These are phyloP conservation scores for Pollenia angustigena DNA, from an alignment of 2,888 invertebrate species.

Conservation along the genomic window DNA sequence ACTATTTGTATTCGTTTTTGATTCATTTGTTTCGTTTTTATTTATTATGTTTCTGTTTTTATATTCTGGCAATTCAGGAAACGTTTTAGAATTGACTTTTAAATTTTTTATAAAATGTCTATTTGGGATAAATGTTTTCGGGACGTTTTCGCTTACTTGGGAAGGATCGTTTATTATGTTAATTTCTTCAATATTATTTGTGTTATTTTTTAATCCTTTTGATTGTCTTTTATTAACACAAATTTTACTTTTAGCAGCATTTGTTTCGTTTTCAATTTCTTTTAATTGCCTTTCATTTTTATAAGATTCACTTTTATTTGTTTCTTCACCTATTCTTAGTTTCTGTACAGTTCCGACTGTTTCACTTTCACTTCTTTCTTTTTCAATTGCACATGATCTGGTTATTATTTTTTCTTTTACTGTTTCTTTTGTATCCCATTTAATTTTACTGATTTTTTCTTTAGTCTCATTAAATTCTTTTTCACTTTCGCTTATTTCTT, in stretches of 20 bases:
- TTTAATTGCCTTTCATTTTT: no score
- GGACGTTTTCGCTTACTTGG: no score
- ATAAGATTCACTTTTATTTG: no score
- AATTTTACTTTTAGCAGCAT: not conserved
- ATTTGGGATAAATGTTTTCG: no score
- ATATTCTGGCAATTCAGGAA: not conserved
- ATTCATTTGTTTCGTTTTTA: not conserved
- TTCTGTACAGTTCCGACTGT: not conserved
- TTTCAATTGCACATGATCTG: not conserved
- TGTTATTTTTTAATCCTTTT: not conserved
- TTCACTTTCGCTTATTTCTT: not conserved
- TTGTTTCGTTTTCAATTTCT: not conserved
- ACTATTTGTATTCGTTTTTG: not conserved
- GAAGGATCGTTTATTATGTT: not conserved
- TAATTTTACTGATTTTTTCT: not conserved
- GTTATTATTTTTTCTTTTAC: not conserved
- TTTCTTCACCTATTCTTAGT: no score
- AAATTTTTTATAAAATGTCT: no score
- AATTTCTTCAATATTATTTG: not conserved
- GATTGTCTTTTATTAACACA: not conserved
- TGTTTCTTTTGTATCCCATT: no score
- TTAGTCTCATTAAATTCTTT: not conserved
- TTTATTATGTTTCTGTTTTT: not conserved
- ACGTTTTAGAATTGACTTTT: no score
- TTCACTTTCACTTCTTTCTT: not conserved